Percentiles rank a stretch among this genome's conserved stretches.
phyloP scores from a whole-genome alignment of 2,797 vertebrate species.

The Pseudochirops cupreus region DNA sequence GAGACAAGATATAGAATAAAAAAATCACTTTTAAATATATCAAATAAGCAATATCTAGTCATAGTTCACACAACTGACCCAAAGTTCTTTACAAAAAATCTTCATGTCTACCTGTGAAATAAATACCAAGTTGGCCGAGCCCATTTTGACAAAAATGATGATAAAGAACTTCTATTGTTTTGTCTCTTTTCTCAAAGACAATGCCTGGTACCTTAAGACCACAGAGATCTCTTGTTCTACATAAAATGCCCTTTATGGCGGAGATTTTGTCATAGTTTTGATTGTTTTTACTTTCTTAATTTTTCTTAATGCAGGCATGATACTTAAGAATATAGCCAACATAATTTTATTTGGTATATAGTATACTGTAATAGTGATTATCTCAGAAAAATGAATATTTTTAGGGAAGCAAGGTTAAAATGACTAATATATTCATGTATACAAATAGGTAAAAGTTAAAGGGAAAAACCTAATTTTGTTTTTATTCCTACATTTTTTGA shows the following conservation, averaged over 20 bases:
- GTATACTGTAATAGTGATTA: not conserved
- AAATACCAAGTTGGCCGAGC: not conserved
- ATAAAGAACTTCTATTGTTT: not conserved
- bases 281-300: constrained; percentile 12
- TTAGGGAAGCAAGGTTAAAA: constrained; percentile 26
- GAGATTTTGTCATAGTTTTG: constrained; percentile 7
- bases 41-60: not conserved
- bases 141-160: not conserved
- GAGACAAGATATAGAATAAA: constrained; percentile 65
- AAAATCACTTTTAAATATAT: not conserved
- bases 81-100: not conserved
- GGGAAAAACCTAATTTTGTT: constrained; percentile 38
- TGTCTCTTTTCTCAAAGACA: not conserved
- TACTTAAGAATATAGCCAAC: constrained; percentile 8
- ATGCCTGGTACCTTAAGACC: not conserved
- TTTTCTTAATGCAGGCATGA: constrained; percentile 16
- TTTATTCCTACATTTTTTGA: not conserved
- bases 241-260: not conserved
- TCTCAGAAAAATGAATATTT: not conserved
- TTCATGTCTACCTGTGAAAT: not conserved
- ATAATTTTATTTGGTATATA: constrained; percentile 3
- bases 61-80: not conserved
- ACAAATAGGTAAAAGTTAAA: constrained; percentile 11
- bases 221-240: not conserved
- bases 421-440: constrained; percentile 33